Conservation (phyloP, 2,797 vertebrate species). For the Euthynnus affinis region DNA sequence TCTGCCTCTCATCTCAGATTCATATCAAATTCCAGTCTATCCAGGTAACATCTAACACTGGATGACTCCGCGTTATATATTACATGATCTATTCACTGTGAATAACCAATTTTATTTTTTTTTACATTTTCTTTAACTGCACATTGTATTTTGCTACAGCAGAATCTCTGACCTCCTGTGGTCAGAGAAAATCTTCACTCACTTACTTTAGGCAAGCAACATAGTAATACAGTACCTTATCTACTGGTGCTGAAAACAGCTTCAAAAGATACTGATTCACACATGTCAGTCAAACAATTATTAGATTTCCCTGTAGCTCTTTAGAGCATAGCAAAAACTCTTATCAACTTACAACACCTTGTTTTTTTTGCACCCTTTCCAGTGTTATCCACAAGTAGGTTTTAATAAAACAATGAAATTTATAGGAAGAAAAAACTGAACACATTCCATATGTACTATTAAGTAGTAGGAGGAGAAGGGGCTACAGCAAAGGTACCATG, state of each 20-base stretch:
- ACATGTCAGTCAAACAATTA: conserved; percentile 56
- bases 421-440: conserved; percentile 3
- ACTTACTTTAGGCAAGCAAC: conserved; percentile 35
- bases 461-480: too few relatives aligned
- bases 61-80: not conserved
- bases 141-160: conserved; percentile 13
- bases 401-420: conserved; percentile 38
- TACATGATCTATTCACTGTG: conserved; percentile 2
- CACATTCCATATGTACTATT: conserved; percentile 2
- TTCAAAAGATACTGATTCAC: conserved; percentile 46
- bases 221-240: conserved; percentile 44
- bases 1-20: conserved; percentile 32
- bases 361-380: conserved; percentile 9
- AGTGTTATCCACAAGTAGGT: conserved; percentile 25
- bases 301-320: conserved; percentile 43
- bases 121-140: conserved; percentile 16
- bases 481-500: too few relatives aligned
- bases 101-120: not conserved
- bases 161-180: conserved; percentile 10
- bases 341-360: conserved; percentile 40
- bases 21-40: conserved; percentile 41
- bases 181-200: conserved; percentile 31
- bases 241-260: conserved; percentile 25
- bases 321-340: conserved; percentile 12
- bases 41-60: conserved; percentile 7